Conservation (phyloP, 2,113 vertebrate genomes). For the Andinoacara biseriatus region DNA sequence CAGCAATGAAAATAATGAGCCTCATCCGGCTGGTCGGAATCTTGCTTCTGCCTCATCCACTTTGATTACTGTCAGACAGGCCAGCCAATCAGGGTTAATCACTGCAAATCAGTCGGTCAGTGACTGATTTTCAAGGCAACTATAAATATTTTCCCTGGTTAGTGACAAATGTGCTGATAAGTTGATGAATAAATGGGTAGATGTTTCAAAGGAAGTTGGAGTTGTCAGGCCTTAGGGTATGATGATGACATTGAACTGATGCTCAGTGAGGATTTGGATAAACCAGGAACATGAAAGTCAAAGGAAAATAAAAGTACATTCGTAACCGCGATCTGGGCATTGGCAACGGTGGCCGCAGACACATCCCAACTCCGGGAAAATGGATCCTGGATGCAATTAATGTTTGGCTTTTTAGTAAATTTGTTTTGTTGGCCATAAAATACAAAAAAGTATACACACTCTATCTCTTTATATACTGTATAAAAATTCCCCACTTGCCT, state of each 20-base stretch:
- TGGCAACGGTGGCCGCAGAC: neutral
- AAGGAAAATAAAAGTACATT: neutral
- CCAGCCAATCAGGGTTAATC: conserved; percentile 61
- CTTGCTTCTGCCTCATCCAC: conserved; percentile 38
- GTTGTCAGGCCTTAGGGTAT: neutral
- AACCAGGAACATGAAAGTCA: neutral
- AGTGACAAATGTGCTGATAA: neutral
- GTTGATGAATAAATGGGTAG: neutral
- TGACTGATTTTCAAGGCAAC: conserved; percentile 26
- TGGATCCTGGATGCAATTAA: neutral
- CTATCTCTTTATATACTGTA: too few species aligned
- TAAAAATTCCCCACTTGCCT: too few species aligned
- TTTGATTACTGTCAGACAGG: conserved; percentile 51
- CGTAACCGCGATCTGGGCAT: neutral
- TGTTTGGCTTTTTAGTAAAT: neutral
- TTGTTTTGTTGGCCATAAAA: neutral
- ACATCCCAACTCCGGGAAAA: neutral
- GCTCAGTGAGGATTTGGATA: neutral
- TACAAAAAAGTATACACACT: neutral
- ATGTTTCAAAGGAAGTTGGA: neutral
- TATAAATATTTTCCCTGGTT: conserved; percentile 23
- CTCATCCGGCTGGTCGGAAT: conserved; percentile 28
- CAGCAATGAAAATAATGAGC: conserved; percentile 54
- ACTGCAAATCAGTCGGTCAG: conserved; percentile 29
- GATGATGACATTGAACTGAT: neutral